phyloP scores from a whole-genome alignment of 2,113 vertebrate genomes.

The Bothrops jararaca region DNA sequence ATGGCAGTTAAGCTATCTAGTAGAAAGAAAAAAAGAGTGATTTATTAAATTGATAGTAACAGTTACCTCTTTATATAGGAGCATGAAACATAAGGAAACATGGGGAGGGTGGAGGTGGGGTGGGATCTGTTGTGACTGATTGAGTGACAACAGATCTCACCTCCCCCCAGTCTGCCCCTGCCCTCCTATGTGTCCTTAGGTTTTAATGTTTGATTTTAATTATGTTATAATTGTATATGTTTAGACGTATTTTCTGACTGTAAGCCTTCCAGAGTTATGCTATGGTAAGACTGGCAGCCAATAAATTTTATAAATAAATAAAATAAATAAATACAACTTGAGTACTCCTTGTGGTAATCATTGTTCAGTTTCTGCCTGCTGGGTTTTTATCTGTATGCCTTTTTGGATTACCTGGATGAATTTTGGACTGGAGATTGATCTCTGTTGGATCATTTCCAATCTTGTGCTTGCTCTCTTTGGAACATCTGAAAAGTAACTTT shows the following conservation, averaged over 20 bases:
- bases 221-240: background rate
- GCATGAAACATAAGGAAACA: background rate
- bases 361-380: background rate
- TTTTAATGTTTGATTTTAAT: background rate
- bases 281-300: background rate
- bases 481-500: background rate
- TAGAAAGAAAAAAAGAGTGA: background rate
- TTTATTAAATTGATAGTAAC: background rate
- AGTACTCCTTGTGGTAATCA: background rate
- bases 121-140: no score
- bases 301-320: background rate
- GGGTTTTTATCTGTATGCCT: background rate
- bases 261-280: background rate
- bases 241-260: background rate
- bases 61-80: background rate
- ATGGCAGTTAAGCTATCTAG: background rate
- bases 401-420: background rate
- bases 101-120: background rate
- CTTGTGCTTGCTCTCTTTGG: background rate
- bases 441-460: background rate
- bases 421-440: background rate
- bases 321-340: background rate
- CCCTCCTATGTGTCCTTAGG: background rate
- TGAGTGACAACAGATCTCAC: background rate
- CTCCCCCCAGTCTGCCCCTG: accelerated